Conservation (phyloP, 2,113 vertebrate species). For the Colius striatus region DNA sequence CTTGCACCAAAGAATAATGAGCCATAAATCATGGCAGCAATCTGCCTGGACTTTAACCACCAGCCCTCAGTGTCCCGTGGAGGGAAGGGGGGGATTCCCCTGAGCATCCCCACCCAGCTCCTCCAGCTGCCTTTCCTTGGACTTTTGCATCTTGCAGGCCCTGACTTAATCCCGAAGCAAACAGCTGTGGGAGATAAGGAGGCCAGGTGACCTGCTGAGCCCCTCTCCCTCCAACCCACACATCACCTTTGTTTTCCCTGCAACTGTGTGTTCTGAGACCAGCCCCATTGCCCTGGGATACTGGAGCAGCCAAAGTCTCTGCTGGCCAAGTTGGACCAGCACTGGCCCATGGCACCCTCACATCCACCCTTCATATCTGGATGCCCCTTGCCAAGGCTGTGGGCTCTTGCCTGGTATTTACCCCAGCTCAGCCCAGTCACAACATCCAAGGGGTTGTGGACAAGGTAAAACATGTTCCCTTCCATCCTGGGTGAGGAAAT, state of each 20-base stretch:
- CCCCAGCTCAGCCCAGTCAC: neutral
- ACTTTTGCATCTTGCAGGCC: slow-evolving; percentile 29
- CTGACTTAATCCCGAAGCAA: slow-evolving; percentile 54
- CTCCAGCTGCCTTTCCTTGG: neutral
- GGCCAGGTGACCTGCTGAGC: neutral
- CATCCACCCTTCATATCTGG: neutral
- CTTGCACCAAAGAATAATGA: slow-evolving; percentile 12
- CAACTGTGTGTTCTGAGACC: slow-evolving; percentile 19
- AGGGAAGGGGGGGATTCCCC: neutral
- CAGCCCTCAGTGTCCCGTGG: fast-evolving
- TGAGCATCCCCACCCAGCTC: neutral
- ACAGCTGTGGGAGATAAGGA: slow-evolving; percentile 38
- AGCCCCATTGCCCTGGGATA: neutral
- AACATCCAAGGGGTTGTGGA: fast-evolving
- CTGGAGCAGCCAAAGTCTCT: neutral
- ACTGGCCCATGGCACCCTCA: neutral
- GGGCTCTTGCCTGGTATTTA: neutral
- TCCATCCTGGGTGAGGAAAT: neutral
- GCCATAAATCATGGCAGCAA: neutral
- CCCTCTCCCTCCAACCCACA: neutral
- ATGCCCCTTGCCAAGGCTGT: fast-evolving
- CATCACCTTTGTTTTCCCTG: neutral
- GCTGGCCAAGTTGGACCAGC: fast-evolving
- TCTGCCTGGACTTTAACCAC: slow-evolving; percentile 22
- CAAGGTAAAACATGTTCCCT: fast-evolving